Evolutionary conservation across 2,888 invertebrate species (phyloP).

Genomic region (Oasisia sp.): DNA sequence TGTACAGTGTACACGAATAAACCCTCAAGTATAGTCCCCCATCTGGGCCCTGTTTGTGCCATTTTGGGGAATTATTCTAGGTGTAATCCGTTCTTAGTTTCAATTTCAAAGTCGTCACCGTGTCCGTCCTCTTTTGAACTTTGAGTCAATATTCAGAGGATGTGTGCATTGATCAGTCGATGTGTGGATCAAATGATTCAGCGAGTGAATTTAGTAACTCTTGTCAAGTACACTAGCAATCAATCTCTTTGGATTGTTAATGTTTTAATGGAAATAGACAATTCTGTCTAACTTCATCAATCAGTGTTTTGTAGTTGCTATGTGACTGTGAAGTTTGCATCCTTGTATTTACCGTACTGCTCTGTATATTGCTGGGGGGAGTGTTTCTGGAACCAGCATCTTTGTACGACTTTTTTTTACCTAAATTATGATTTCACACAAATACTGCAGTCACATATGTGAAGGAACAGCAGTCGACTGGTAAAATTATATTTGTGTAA

Average conservation of each 20-base stretch:
- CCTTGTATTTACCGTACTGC: background rate
- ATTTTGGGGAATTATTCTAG: no score
- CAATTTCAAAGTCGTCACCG: no score
- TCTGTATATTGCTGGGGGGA: background rate
- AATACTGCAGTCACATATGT: background rate
- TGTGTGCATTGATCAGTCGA: no score
- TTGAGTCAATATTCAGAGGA: no score
- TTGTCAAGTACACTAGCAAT: background rate
- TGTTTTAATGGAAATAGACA: background rate
- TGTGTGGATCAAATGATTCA: background rate
- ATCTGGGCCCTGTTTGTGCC: no score
- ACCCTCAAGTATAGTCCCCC: no score
- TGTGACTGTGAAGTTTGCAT: background rate
- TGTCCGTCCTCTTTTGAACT: no score
- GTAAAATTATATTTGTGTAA: background rate
- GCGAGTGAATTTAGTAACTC: background rate
- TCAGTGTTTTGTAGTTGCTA: background rate
- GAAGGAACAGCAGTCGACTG: background rate
- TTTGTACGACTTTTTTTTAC: background rate
- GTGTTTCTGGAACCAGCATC: background rate
- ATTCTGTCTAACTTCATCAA: background rate
- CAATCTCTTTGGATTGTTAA: background rate
- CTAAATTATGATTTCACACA: no score
- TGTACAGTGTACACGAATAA: no score
- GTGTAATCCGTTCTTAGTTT: no score